Percentiles rank a stretch among this genome's conserved stretches.
Evolutionary conservation across 2,888 invertebrate genomes (phyloP).

Genomic region (Mylabris sibirica): DNA sequence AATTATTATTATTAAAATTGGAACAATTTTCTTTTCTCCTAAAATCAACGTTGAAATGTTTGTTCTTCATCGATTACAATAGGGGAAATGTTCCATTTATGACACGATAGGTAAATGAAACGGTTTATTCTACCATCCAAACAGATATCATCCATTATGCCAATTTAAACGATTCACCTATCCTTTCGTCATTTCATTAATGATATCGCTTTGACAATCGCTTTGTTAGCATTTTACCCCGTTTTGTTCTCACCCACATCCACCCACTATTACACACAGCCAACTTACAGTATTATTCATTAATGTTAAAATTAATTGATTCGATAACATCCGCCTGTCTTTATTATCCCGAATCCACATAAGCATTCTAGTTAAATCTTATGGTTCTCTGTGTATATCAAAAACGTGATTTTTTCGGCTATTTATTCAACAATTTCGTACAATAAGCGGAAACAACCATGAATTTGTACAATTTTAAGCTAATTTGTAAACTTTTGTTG

Average conservation of each 20-base stretch:
- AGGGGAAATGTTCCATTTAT: neutral
- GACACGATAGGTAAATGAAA: neutral
- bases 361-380: neutral
- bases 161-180: neutral
- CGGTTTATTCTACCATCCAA: neutral
- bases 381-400: neutral
- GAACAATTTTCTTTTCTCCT: neutral
- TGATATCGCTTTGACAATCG: neutral
- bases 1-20: neutral
- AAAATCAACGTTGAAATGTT: neutral
- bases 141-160: neutral
- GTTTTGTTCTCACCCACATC: neutral
- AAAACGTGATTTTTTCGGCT: neutral
- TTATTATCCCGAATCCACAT: neutral
- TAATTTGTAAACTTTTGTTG: neutral
- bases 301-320: neutral
- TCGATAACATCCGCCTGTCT: neutral
- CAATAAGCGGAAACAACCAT: too few relatives aligned
- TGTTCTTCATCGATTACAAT: neutral
- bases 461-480: too few relatives aligned
- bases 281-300: neutral
- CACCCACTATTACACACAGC: neutral
- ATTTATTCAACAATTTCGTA: too few relatives aligned
- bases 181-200: neutral
- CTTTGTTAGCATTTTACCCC: conserved; percentile 1